Evolutionary conservation across 2,113 vertebrate species (phyloP).

Genomic region (Ploceus nigricollis): DNA sequence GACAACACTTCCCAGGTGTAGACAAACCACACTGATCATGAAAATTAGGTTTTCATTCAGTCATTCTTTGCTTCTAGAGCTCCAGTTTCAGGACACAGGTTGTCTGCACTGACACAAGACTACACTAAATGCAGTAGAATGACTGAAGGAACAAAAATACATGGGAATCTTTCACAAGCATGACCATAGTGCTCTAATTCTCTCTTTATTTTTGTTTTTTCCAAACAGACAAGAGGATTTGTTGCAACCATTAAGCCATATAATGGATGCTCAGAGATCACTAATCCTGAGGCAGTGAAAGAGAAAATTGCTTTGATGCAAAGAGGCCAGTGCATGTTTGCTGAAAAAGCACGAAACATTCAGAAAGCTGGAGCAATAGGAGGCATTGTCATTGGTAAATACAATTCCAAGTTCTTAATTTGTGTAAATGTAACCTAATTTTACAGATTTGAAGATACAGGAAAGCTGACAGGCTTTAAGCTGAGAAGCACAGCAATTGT

Average conservation of each 20-base stretch:
- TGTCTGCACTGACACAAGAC: background rate
- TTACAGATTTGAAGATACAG: background rate
- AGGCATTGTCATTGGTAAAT: constrained; percentile 94
- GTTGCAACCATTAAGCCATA: constrained; percentile 92
- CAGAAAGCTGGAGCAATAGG: constrained; percentile 95
- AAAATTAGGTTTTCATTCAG: background rate
- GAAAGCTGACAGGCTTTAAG: background rate
- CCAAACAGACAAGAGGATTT: constrained; percentile 87
- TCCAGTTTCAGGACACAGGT: background rate
- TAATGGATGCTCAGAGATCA: constrained; percentile 90
- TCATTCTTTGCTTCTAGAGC: background rate
- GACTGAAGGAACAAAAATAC: background rate
- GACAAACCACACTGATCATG: background rate
- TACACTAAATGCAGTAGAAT: background rate
- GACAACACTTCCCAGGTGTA: background rate
- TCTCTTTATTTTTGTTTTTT: constrained; percentile 3
- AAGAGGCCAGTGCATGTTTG: constrained; percentile 98
- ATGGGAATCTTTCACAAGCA: background rate
- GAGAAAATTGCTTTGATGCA: constrained; percentile 94
- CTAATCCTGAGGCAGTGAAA: constrained; percentile 84
- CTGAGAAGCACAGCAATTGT: background rate
- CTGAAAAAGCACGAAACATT: constrained; percentile 94
- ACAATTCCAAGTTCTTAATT: background rate
- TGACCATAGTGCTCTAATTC: background rate
- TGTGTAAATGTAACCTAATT: background rate